These are phyloP conservation scores for Rhipidura dahli DNA, from an alignment of 2,113 vertebrate genomes.

Conservation along the genomic window DNA sequence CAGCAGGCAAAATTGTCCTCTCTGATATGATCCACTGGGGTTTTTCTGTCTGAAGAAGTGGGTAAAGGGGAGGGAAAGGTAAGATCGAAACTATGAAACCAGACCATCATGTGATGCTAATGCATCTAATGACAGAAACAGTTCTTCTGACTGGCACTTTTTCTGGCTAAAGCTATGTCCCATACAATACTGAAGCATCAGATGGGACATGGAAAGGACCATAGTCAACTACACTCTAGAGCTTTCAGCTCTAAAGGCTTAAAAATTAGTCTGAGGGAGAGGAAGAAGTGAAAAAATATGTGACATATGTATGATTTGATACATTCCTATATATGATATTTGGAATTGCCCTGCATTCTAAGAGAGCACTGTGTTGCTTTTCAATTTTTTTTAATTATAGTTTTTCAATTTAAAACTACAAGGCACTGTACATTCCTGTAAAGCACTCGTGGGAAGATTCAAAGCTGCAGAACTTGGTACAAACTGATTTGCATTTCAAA, in stretches of 20 bases:
- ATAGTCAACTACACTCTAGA: neutral
- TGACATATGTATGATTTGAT: neutral
- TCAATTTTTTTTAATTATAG: neutral
- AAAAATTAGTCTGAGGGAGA: neutral
- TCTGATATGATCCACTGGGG: neutral
- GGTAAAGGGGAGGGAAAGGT: neutral
- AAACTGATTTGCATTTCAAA: slow-evolving; percentile 64
- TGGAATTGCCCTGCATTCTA: neutral
- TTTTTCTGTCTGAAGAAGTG: neutral
- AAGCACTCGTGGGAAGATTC: neutral
- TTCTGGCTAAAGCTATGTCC: neutral
- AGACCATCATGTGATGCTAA: neutral
- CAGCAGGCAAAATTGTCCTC: neutral
- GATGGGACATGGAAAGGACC: neutral
- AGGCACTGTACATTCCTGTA: neutral
- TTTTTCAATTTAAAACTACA: neutral
- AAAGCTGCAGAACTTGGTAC: neutral
- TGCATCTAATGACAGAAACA: neutral
- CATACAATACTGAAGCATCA: neutral
- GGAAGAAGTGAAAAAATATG: neutral
- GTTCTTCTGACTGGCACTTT: neutral
- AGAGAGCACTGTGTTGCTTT: neutral
- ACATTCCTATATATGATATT: neutral
- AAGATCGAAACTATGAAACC: neutral
- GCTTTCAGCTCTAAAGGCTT: neutral